phyloP scores from a whole-genome alignment of 2,113 vertebrate species.

The Austrofundulus limnaeus region DNA sequence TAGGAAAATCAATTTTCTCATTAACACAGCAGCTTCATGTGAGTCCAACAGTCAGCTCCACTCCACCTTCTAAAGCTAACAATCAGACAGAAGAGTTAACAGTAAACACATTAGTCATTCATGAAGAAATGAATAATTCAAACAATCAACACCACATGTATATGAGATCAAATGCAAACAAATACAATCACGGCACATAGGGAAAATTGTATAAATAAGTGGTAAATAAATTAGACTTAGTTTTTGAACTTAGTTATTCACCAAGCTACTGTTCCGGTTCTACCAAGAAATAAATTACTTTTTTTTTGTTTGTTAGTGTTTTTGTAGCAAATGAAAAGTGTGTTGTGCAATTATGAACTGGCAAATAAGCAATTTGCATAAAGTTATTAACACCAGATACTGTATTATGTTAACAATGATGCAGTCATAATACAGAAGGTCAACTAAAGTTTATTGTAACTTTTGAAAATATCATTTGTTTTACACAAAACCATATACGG shows the following conservation, averaged over 20 bases:
- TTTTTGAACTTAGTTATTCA: not conserved
- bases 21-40: conserved; percentile 5
- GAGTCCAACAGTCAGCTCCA: not conserved
- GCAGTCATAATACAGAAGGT: no score
- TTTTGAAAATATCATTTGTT: no score
- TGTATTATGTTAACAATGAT: no score
- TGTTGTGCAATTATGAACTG: no score
- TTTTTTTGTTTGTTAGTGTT: no score
- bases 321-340: no score
- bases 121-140: conserved; percentile 62
- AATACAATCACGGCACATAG: not conserved
- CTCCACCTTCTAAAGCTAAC: conserved; percentile 4
- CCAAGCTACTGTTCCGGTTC: no score
- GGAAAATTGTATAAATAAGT: not conserved
- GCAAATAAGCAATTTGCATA: no score
- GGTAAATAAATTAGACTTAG: not conserved
- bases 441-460: no score
- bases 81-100: conserved; percentile 38
- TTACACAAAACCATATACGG: no score
- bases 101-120: conserved; percentile 46
- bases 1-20: not conserved
- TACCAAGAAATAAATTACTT: no score
- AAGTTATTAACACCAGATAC: no score
- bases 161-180: conserved; percentile 10
- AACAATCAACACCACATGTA: conserved; percentile 44